Conservation (phyloP, 1,140 invertebrate genomes). For the honey bee (Apis mellifera) region DNA sequence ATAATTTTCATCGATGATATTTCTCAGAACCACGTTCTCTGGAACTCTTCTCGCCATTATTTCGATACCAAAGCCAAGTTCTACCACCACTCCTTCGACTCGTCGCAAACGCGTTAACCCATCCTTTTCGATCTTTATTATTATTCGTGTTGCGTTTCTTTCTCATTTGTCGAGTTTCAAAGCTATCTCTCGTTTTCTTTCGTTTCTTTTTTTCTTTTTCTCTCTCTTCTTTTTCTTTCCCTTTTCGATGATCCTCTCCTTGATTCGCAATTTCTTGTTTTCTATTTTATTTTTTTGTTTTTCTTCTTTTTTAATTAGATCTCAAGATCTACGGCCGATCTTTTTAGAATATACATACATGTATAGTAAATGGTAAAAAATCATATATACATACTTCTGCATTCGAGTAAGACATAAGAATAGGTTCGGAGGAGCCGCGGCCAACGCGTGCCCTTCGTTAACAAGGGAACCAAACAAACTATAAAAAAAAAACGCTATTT, state of each 20-base stretch:
- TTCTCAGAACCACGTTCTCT: constrained; percentile 53
- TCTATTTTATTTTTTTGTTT: no score
- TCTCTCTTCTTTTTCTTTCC: no score
- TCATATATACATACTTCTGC: not conserved
- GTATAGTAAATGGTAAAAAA: not conserved
- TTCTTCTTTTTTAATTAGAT: not conserved
- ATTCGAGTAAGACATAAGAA: constrained; percentile 13
- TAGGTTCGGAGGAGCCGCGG: constrained; percentile 20
- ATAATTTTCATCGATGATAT: constrained; percentile 44
- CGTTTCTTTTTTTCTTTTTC: not conserved
- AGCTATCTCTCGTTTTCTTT: not conserved
- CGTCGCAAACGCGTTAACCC: constrained; percentile 10
- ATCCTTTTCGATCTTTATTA: not conserved
- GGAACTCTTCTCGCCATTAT: constrained; percentile 18
- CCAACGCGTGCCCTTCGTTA: constrained; percentile 24
- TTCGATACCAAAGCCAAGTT: not conserved
- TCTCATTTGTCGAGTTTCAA: not conserved
- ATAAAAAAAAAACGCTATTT: constrained; percentile 2
- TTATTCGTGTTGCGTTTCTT: constrained; percentile 12
- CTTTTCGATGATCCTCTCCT: no score
- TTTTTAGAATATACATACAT: not conserved
- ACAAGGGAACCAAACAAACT: constrained; percentile 37
- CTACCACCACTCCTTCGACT: not conserved
- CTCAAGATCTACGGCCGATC: constrained; percentile 6
- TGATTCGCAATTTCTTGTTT: not conserved